A percentile compares a stretch with the other conserved stretches of the same genome.
phyloP scores from a whole-genome alignment of 1,140 invertebrate genomes.

The Cyrtorhinus lividipennis region DNA sequence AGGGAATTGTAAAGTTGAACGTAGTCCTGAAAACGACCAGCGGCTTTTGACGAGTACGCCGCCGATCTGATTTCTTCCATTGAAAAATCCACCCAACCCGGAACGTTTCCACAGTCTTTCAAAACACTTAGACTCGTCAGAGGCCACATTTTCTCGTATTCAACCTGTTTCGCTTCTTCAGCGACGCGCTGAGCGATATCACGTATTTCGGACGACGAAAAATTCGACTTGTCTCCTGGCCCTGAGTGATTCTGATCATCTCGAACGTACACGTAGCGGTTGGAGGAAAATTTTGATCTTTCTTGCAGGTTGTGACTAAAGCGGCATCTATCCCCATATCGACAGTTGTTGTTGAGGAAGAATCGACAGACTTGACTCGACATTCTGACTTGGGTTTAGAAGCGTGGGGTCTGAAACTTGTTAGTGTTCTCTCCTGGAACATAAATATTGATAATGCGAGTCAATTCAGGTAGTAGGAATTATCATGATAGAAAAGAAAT shows the following conservation, averaged over 20 bases:
- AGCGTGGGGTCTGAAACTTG: too few species aligned
- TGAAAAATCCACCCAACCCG: slow-evolving; percentile 19
- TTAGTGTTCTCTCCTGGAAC: too few species aligned
- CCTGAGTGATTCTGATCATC: not conserved
- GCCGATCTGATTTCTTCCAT: slow-evolving; percentile 20
- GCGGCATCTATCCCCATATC: slow-evolving; percentile 10
- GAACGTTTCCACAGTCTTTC: slow-evolving; percentile 5
- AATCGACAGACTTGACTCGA: slow-evolving; percentile 6
- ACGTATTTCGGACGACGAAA: not conserved
- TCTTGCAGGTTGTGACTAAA: not conserved
- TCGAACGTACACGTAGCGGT: not conserved
- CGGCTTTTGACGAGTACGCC: slow-evolving; percentile 15
- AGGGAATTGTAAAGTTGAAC: not conserved
- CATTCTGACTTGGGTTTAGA: too few species aligned
- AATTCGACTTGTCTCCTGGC: not conserved
- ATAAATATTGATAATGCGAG: too few species aligned
- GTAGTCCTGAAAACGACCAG: slow-evolving; percentile 10
- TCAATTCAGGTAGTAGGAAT: too few species aligned
- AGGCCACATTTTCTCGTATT: slow-evolving; percentile 19
- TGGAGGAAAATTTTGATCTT: not conserved
- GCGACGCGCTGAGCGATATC: not conserved
- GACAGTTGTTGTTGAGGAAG: slow-evolving; percentile 16
- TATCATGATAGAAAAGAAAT: too few species aligned
- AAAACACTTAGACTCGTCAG: slow-evolving; percentile 16
- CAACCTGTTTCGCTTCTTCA: slow-evolving; percentile 4